Evolutionary conservation across 2,888 invertebrate genomes (phyloP).

Genomic region (Muschampia plurimacula): DNA sequence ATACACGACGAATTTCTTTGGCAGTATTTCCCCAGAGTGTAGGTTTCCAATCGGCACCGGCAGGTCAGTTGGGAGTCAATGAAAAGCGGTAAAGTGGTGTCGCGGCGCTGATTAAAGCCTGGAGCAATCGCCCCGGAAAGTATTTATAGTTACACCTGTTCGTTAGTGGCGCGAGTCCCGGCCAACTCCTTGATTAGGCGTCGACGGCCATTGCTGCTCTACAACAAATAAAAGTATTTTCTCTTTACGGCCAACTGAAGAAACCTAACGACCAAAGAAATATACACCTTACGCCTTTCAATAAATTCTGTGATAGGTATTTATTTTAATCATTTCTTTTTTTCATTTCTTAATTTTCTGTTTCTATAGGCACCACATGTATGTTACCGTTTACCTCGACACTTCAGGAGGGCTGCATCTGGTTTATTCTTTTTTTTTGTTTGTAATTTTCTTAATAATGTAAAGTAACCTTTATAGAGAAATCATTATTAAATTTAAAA

Average conservation of each 20-base stretch:
- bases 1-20: constrained; percentile 71
- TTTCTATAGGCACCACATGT: too few relatives aligned
- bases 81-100: constrained; percentile 83
- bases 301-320: constrained; percentile 48
- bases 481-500: too few relatives aligned
- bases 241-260: constrained; percentile 68
- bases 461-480: too few relatives aligned
- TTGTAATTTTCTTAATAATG: too few relatives aligned
- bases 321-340: background rate
- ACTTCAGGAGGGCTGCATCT: too few relatives aligned
- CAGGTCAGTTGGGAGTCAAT: constrained; percentile 82
- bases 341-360: too few relatives aligned
- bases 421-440: too few relatives aligned
- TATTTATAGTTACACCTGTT: constrained; percentile 86
- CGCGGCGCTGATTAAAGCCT: constrained; percentile 84
- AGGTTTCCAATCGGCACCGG: constrained; percentile 79
- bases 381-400: too few relatives aligned
- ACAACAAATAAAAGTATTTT: constrained; percentile 80
- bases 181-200: constrained; percentile 86
- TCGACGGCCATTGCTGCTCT: constrained; percentile 78
- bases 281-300: constrained; percentile 41
- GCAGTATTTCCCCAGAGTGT: constrained; percentile 72
- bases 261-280: constrained; percentile 48
- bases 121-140: constrained; percentile 83
- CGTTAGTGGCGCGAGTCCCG: constrained; percentile 80